A percentile compares a stretch with the other conserved stretches of the same genome.
phyloP scores from a whole-genome alignment of 2,113 vertebrate species.

The Trinectes maculatus region DNA sequence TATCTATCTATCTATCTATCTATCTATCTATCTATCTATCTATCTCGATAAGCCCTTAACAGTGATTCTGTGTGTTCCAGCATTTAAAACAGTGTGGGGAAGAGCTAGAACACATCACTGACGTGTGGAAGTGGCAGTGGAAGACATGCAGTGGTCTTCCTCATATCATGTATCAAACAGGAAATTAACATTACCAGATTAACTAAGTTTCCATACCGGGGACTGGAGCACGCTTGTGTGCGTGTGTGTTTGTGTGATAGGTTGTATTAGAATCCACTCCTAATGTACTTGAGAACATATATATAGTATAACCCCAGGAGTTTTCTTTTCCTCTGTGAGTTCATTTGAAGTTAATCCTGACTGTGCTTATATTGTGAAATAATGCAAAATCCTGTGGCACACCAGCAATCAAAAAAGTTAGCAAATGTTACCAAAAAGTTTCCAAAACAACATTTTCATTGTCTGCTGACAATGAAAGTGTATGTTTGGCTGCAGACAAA shows the following conservation, averaged over 20 bases:
- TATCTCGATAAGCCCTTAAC: conserved; percentile 48
- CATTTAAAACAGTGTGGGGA: background rate
- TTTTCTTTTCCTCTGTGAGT: conserved; percentile 20
- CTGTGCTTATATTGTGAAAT: conserved; percentile 57
- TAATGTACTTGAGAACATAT: conserved; percentile 27
- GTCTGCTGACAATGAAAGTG: too few species aligned
- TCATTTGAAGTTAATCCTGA: conserved; percentile 54
- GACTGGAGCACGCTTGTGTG: conserved; percentile 23
- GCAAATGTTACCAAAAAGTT: too few species aligned
- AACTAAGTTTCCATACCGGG: conserved; percentile 51
- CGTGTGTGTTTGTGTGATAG: conserved; percentile 20
- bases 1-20: conserved; percentile 57
- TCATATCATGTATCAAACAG: conserved; percentile 23
- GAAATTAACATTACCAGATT: conserved; percentile 63
- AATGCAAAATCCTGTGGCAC: too few species aligned
- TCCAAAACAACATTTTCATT: too few species aligned
- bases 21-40: conserved; percentile 59
- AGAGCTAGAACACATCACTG: conserved; percentile 20
- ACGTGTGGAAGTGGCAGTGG: conserved; percentile 14
- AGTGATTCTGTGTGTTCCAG: conserved; percentile 47
- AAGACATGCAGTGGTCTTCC: conserved; percentile 15
- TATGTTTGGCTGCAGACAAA: too few species aligned
- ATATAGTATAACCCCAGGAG: conserved; percentile 16
- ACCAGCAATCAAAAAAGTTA: too few species aligned
- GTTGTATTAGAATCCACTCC: conserved; percentile 5